Evolutionary conservation across 2,888 invertebrate species (phyloP).

Genomic region (Drosophila melanosoma): DNA sequence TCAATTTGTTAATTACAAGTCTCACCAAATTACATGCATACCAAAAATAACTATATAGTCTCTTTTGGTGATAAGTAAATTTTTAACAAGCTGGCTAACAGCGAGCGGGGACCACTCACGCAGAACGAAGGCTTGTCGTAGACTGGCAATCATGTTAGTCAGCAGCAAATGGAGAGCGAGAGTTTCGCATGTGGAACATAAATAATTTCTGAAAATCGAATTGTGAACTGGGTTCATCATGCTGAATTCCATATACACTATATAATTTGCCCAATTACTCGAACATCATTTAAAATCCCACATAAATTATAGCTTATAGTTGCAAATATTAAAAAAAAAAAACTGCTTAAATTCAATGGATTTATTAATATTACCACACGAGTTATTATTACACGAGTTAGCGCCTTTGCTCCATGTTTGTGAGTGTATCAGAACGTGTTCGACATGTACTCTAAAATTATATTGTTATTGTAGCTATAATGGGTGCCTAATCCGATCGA

Average conservation of each 20-base stretch:
- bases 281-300: not conserved
- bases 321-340: not conserved
- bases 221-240: not conserved
- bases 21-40: not conserved
- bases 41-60: not conserved
- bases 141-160: constrained; percentile 2
- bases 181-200: constrained; percentile 22
- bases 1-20: not conserved
- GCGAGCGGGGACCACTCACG: not conserved
- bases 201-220: not conserved
- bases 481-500: not conserved
- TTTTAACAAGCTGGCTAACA: not conserved
- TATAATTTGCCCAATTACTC: not conserved
- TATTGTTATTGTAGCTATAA: not conserved
- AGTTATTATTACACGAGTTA: not conserved
- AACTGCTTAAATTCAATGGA: not conserved
- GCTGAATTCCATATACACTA: constrained; percentile 3
- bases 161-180: not conserved
- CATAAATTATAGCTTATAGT: not conserved
- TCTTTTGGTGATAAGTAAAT: not conserved
- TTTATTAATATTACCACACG: not conserved
- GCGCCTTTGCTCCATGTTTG: not conserved
- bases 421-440: constrained; percentile 13
- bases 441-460: not conserved
- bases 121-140: constrained; percentile 2